A percentile compares a stretch with the other conserved stretches of the same genome.
Conservation (phyloP, 2,888 invertebrate genomes). For the Agrotis exclamationis region DNA sequence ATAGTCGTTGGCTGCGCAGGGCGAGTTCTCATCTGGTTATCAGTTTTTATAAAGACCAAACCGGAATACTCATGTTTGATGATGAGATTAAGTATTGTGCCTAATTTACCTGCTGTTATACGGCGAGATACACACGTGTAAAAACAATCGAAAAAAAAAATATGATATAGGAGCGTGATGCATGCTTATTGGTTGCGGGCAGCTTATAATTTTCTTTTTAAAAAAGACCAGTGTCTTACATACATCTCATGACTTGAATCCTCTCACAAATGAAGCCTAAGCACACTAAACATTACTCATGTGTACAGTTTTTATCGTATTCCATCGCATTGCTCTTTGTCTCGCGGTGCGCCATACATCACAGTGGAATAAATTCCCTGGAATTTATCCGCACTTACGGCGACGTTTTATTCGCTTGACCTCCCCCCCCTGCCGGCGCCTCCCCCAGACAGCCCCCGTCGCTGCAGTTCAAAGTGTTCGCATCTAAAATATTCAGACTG, state of each 20-base stretch:
- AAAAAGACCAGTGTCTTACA: too few species aligned
- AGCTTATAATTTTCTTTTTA: too few species aligned
- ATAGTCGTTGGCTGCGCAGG: neutral
- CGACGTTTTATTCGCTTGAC: constrained; percentile 67
- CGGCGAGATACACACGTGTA: too few species aligned
- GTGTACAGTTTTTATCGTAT: constrained; percentile 7
- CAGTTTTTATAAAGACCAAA: neutral
- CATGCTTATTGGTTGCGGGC: too few species aligned
- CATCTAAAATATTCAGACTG: constrained; percentile 62
- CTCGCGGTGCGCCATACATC: constrained; percentile 50
- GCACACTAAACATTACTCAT: neutral
- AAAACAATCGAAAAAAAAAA: too few species aligned
- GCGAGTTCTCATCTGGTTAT: neutral
- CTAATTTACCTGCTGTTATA: too few species aligned
- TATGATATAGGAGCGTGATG: too few species aligned
- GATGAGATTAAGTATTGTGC: too few species aligned
- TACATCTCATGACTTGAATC: neutral
- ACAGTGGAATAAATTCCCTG: constrained; percentile 62
- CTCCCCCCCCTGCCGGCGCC: constrained; percentile 7
- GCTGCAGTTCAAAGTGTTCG: constrained; percentile 54
- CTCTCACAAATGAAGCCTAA: neutral
- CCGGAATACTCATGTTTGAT: too few species aligned
- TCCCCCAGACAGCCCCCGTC: constrained; percentile 6
- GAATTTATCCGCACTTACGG: constrained; percentile 65
- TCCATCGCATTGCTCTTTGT: constrained; percentile 29